A percentile compares a stretch with the other conserved stretches of the same genome.
phyloP scores from a whole-genome alignment of 92 coral and sea anemone genomes.

The Phenganax subtilis region DNA sequence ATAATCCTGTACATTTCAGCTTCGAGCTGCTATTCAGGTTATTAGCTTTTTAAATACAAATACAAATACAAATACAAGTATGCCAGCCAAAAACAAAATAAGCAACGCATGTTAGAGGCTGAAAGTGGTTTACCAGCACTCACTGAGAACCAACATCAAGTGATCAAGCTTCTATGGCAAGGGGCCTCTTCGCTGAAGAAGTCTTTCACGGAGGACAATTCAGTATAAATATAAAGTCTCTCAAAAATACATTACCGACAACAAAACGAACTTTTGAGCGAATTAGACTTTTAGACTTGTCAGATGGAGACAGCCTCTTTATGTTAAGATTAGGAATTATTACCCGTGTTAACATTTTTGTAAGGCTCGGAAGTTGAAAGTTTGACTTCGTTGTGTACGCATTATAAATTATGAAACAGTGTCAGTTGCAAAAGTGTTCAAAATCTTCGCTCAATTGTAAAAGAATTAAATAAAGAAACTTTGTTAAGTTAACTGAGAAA shows the following conservation, averaged over 20 bases:
- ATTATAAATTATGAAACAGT: not conserved
- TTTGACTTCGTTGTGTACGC: not conserved
- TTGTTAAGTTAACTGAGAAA: not conserved
- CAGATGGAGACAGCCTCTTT: conserved; percentile 35
- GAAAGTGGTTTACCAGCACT: not conserved
- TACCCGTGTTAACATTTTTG: not conserved
- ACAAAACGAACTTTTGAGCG: not conserved
- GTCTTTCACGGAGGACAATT: conserved; percentile 27
- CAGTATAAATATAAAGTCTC: conserved; percentile 34
- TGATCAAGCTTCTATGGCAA: not conserved
- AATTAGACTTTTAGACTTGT: conserved; percentile 25
- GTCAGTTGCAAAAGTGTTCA: not conserved
- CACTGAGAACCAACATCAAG: not conserved
- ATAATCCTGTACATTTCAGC: too few species aligned
- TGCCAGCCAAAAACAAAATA: not conserved
- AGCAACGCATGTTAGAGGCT: conserved; percentile 14
- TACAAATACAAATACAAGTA: too few species aligned
- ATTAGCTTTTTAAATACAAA: too few species aligned
- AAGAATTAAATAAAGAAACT: not conserved
- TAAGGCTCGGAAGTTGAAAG: not conserved
- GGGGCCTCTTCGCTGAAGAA: conserved; percentile 17
- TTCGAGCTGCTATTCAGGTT: too few species aligned
- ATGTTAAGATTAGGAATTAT: not conserved
- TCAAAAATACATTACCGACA: conserved; percentile 11
- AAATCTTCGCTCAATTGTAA: not conserved